Base-by-base conservation (phyloP, 2,113 vertebrate species). In the Melanerpes formicivorus region DNA sequence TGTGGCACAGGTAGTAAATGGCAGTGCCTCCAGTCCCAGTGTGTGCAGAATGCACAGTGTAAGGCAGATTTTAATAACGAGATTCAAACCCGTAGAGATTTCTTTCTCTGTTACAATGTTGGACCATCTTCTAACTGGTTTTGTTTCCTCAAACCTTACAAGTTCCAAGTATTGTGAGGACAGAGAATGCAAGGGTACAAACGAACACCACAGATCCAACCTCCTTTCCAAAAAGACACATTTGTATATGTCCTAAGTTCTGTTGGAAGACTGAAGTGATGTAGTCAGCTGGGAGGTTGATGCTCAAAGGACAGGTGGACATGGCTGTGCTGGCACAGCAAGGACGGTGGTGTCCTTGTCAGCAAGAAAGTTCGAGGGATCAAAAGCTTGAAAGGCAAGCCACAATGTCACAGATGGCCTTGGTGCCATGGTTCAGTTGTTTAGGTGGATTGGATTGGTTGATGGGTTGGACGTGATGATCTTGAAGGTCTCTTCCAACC, bases 31-130 rank as follows among this genome's bases (percentile, higher is more conserved):
- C 73, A 87, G 56, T 48, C 17, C 60, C 58, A 9, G 0, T 14
- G 34, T 0, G 0, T 34, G 29, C 50, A 48, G 50, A 78, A 34
- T 0, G 2, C 11, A 32, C 29, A 15, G 81, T 0, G 0, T 22
- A 86, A 75, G n/a, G 42, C 30, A 63, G 50, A 59, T 62, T 19
- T 78, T 64, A 23, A 64, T 63, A 7, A 18, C 7, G 44, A 72
- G 25, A 18, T 48, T 83, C 32, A 62, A 2, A 44, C 14, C 11
- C 25, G 15, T 30, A 32, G 42, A n/a, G 64, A 42, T 3, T 64
- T 67, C 8, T 80, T 86, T 56, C 42, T 63, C 26, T 73, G 10
- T 65, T 60, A 77, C 91, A 59, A 32, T 27, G 10, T 3, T 63
- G 67, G 46, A 55, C 70, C n/a, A 22, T 10, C 11, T 66, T 83